A percentile compares a stretch with the other conserved stretches of the same genome.
Evolutionary conservation across 2,797 vertebrate species (phyloP).

Genomic region (Pygocentrus nattereri): DNA sequence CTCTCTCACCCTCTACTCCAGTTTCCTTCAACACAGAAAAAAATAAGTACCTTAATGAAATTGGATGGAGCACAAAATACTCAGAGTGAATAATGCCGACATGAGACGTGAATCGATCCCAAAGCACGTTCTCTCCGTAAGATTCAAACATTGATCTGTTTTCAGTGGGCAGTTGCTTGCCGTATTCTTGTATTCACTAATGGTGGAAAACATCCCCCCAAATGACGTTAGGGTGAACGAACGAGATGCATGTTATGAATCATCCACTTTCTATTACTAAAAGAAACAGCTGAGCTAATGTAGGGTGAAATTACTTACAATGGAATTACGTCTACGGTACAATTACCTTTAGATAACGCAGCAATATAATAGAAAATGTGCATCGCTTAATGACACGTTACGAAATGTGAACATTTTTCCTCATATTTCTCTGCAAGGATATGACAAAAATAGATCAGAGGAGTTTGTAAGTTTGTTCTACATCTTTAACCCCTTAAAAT

Average conservation of each 20-base stretch:
- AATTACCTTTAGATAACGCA: constrained; percentile 33
- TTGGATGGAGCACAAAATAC: not conserved
- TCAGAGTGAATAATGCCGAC: not conserved
- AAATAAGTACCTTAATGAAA: constrained; percentile 12
- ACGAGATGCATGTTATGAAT: constrained; percentile 30
- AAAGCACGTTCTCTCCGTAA: not conserved
- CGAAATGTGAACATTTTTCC: not conserved
- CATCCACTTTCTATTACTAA: constrained; percentile 49
- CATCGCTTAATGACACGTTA: constrained; percentile 15
- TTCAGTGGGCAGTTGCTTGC: not conserved
- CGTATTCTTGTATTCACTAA: constrained; percentile 5
- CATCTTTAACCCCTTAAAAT: not conserved
- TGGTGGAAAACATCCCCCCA: constrained; percentile 12
- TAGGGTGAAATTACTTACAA: constrained; percentile 45
- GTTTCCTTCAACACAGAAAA: no score
- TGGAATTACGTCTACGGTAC: constrained; percentile 25
- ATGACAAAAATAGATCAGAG: not conserved
- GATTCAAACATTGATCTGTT: constrained; percentile 13
- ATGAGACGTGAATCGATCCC: constrained; percentile 1
- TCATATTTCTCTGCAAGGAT: not conserved
- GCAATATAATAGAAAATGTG: constrained; percentile 28
- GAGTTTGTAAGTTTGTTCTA: not conserved
- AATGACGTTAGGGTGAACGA: constrained; percentile 11
- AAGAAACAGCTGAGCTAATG: constrained; percentile 43
- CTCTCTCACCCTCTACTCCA: no score